Base-by-base conservation (phyloP, 1,140 invertebrate species). In the Heliothis virescens region DNA sequence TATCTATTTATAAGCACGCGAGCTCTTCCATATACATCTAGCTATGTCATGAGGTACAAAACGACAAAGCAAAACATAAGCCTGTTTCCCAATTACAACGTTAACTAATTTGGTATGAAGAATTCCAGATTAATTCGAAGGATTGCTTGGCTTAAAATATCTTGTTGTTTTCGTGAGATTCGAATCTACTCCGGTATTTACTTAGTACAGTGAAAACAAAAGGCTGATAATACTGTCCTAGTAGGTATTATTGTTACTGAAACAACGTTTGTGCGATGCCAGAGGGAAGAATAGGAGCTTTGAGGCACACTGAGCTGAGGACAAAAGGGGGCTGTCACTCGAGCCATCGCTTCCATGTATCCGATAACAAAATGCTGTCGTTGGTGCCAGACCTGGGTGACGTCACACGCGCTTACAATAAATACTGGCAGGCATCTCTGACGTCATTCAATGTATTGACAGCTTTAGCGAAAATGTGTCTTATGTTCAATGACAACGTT, bases 1-100 rank as follows among this genome's bases (percentile, higher is more conserved):
- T 65, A 53, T 87, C 87, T 93, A 93, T 92, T 92, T 89, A 86
- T 69, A 77, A 18, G 16, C 26, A 10, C 29, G 3, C 7, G 48
- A 67, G 50, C 9, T 26, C 50, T 12, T 63, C 18, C 16, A 9
- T 12, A 13, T 60, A 65, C 29, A 55, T 71, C n/a, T 11, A 65
- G 52, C 18, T 41, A 59, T n/a, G 47, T 47, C 34, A 1, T 41
- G 9, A 41, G 34, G 47, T 15, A 60, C 10, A 34, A 15, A 62
- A 3, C 26, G 16, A 60, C 47, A 34, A 62, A 75, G 18, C 13
- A 15, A 60, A 52, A 52, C 55, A 48, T 47, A 60, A 72, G 18
- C 55, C 69, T 41, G 9, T 13, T 18, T n/a, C 55, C 50, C 2
- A 72, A 72, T 72, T 72, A 72, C 15, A 55, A 53, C 55, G n/a